Conservation (phyloP, 2,888 invertebrate genomes). For the Ophion costatus region DNA sequence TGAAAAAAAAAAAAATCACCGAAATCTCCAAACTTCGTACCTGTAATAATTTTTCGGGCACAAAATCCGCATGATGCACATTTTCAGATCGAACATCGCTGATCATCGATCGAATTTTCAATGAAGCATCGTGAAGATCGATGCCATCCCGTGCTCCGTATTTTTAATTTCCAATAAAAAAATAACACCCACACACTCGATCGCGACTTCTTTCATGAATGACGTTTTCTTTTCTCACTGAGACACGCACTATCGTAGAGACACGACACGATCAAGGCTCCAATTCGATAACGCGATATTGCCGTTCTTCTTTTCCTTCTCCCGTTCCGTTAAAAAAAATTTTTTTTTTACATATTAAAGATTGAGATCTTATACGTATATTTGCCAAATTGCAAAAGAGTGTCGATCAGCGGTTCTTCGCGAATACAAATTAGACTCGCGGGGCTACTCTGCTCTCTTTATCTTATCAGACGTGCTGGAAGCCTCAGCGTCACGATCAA, state of each 20-base stretch:
- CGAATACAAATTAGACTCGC: slow-evolving; percentile 66
- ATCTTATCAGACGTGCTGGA: slow-evolving; percentile 72
- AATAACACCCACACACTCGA: not conserved
- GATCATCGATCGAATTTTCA: slow-evolving; percentile 3
- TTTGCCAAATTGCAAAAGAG: slow-evolving; percentile 47
- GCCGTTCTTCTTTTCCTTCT: not conserved
- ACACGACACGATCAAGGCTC: not conserved
- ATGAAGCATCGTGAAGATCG: not conserved
- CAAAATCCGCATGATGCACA: slow-evolving; percentile 62
- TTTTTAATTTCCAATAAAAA: not conserved
- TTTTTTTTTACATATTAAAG: not conserved
- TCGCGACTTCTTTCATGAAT: not conserved
- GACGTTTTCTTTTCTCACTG: not conserved
- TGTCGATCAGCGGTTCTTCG: slow-evolving; percentile 64
- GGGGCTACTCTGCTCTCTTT: slow-evolving; percentile 59
- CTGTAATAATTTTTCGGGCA: slow-evolving; percentile 62
- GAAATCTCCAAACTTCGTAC: slow-evolving; percentile 23
- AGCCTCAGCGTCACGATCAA: slow-evolving; percentile 60
- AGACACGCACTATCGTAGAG: slow-evolving; percentile 14
- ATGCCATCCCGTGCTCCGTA: not conserved
- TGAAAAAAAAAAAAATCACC: slow-evolving; percentile 5
- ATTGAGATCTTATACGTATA: slow-evolving; percentile 55
- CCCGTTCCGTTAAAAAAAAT: not conserved
- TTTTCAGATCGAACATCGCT: slow-evolving; percentile 54
- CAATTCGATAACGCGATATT: not conserved